Evolutionary conservation across 2,797 vertebrate genomes (phyloP).

Genomic region (Rhinophrynus dorsalis): DNA sequence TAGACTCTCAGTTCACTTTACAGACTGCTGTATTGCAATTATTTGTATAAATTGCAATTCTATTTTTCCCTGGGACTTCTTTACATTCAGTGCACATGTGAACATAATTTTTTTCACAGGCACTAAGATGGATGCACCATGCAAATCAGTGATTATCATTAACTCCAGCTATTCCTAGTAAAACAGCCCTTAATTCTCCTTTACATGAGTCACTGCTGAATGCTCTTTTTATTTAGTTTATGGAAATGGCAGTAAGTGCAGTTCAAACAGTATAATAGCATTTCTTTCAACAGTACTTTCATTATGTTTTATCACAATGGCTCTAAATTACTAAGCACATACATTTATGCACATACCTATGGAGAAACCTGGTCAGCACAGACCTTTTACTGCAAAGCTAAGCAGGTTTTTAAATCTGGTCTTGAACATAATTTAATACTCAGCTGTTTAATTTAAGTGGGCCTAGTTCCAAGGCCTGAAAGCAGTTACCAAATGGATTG

Average conservation of each 20-base stretch:
- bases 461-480: no score
- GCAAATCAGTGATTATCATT: slow-evolving; percentile 31
- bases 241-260: slow-evolving; percentile 23
- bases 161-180: slow-evolving; percentile 11
- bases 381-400: not conserved
- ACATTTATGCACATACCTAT: slow-evolving; percentile 17
- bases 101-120: not conserved
- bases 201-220: slow-evolving; percentile 20
- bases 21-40: no score
- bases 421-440: not conserved
- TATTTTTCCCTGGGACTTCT: not conserved
- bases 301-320: slow-evolving; percentile 34
- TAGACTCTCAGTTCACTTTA: no score
- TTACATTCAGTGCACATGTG: not conserved
- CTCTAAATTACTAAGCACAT: slow-evolving; percentile 14
- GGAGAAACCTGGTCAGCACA: not conserved
- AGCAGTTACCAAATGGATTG: no score
- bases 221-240: slow-evolving; percentile 22
- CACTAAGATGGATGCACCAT: slow-evolving; percentile 1
- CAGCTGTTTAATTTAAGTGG: not conserved
- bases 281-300: slow-evolving; percentile 21
- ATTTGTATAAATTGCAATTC: not conserved
- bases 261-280: slow-evolving; percentile 31
- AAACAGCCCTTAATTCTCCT: slow-evolving; percentile 12
- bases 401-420: not conserved